Percentiles rank a stretch among this genome's conserved stretches.
These are phyloP conservation scores for Hippotragus niger DNA, from an alignment of 2,113 vertebrate species.

Conservation along the genomic window DNA sequence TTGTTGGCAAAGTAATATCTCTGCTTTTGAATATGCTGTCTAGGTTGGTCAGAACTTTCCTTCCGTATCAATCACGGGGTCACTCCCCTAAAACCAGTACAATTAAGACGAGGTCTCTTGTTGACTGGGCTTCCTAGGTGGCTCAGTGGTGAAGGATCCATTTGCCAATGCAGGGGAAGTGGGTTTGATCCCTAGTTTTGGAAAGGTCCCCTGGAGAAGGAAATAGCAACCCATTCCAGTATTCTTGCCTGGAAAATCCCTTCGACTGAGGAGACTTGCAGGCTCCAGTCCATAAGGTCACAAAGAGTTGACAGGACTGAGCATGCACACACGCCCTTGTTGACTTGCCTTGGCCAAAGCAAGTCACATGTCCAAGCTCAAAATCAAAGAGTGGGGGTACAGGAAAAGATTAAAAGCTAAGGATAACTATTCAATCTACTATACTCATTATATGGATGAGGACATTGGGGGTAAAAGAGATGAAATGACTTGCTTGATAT, in stretches of 20 bases:
- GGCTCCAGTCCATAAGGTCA: background rate
- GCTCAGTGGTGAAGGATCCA: background rate
- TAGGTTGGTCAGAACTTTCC: no score
- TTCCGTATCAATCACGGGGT: background rate
- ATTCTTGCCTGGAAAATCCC: background rate
- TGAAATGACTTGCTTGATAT: background rate
- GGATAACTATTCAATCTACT: background rate
- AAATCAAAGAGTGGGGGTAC: background rate
- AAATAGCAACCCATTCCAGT: background rate
- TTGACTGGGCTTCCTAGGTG: background rate
- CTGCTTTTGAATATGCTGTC: no score
- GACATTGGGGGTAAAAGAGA: background rate
- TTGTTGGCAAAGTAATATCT: no score
- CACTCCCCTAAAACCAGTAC: background rate
- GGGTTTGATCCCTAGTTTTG: background rate
- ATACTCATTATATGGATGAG: background rate
- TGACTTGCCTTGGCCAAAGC: background rate
- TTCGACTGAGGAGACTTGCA: background rate
- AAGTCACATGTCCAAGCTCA: background rate
- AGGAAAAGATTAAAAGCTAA: background rate
- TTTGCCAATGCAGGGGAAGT: background rate
- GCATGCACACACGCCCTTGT: background rate
- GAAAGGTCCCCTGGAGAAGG: background rate
- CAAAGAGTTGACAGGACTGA: background rate
- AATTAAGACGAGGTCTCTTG: background rate